These are phyloP conservation scores for Polypterus bichir DNA, from an alignment of 2,113 vertebrate genomes.

Conservation along the genomic window DNA sequence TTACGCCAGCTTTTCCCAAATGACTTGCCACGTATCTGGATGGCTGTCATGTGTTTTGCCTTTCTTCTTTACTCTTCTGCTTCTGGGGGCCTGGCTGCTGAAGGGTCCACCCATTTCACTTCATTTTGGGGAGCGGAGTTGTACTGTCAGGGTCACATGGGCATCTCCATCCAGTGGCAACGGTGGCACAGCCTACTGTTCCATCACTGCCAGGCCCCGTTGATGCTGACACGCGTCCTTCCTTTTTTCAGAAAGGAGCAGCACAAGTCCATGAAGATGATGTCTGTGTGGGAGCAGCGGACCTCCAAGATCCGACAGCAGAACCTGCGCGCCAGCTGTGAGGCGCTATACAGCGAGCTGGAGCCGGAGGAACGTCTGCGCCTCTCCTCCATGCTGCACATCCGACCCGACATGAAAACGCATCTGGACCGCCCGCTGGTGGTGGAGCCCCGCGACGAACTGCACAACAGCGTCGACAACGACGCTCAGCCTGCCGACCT, in stretches of 20 bases:
- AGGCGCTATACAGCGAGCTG: constrained; percentile 80
- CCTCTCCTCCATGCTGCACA: constrained; percentile 60
- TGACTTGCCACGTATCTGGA: too few species aligned
- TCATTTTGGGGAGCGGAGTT: too few species aligned
- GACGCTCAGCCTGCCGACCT: constrained; percentile 20
- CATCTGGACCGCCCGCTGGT: constrained; percentile 80
- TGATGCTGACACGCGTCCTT: background rate
- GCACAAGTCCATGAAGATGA: constrained; percentile 73
- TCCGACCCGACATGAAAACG: constrained; percentile 80
- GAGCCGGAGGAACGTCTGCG: constrained; percentile 69
- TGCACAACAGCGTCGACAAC: constrained; percentile 33
- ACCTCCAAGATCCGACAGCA: constrained; percentile 78
- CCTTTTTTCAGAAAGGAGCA: constrained; percentile 67
- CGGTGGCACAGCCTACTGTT: too few species aligned
- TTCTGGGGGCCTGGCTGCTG: too few species aligned
- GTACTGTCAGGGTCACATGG: too few species aligned
- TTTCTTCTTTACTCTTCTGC: too few species aligned
- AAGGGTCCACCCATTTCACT: too few species aligned
- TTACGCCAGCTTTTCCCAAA: too few species aligned
- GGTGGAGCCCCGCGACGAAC: constrained; percentile 54
- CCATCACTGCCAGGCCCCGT: too few species aligned
- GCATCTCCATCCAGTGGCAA: too few species aligned
- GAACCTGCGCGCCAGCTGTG: constrained; percentile 76
- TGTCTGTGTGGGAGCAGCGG: constrained; percentile 89
- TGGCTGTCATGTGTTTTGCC: too few species aligned